Base-by-base conservation (phyloP, 2,888 invertebrate genomes). In the Herminia tarsipennalis region DNA sequence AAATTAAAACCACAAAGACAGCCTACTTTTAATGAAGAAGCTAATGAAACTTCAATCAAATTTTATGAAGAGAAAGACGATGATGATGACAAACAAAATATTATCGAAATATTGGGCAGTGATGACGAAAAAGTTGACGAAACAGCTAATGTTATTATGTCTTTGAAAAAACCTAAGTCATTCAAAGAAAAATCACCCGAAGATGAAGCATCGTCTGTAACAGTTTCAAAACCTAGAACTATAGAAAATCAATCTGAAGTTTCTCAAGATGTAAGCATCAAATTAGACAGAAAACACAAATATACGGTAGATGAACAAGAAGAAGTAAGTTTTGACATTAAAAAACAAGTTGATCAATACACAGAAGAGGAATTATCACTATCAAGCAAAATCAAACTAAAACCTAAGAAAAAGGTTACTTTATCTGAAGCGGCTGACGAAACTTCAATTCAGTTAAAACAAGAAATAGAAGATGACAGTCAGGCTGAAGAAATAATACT, bases 21-120 rank as follows among this genome's bases (percentile, higher is more conserved):
- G 38, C 93, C 94, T 45, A 95, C 96, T 1, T 96, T 94, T 77
- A 93, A 92, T 6, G 97, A 97, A 86, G 96, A 95, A 84, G 93
- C 95, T 10, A 94, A 94, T 42, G 96, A 96, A 89, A 93, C 95
- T 49, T 95, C 95, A 1, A 95, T 96, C 25, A 93, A 94, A 66
- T 86, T 89, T 67, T 92, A 93, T 52, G 93, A 94, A 61, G 93
- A 93, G 42, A 70, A 68, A 40, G 75, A 77, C 27, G 78, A 75
- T 27, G 78, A 75, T 29, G 72, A 75, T 4, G 79, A 73, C 1
- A 81, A 40, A 44, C 50, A 89, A 1, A 88, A 92, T 56, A 59
- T 86, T n/a, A 82, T 92, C 22, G 92, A 93, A 81, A 76, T 90
- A 21, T 70, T 83, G 27, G 86, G 87, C 55, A 92, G 90, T 64